A percentile compares a stretch with the other conserved stretches of the same genome.
phyloP scores from a whole-genome alignment of 2,888 invertebrate genomes.

The Nowickia ferox region DNA sequence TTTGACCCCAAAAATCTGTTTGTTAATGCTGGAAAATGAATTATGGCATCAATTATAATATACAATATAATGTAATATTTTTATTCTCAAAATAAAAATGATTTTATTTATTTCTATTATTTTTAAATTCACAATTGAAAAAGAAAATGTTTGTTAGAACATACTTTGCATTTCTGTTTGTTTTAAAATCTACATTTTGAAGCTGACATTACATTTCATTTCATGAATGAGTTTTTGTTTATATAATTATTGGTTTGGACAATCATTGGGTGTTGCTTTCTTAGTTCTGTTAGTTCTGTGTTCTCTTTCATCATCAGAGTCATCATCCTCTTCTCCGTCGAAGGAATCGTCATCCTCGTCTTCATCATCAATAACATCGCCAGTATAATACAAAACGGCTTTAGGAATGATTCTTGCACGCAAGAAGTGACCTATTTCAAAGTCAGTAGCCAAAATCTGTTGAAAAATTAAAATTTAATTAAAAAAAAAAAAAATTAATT shows the following conservation, averaged over 20 bases:
- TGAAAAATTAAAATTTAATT: neutral
- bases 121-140: constrained; percentile 62
- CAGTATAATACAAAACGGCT: constrained; percentile 98
- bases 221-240: constrained; percentile 16
- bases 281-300: constrained; percentile 77
- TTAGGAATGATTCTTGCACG: constrained; percentile 98
- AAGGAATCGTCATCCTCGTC: constrained; percentile 86
- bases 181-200: constrained; percentile 50
- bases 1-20: constrained; percentile 29
- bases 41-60: neutral
- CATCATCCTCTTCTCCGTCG: constrained; percentile 85
- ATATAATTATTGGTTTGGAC: constrained; percentile 88
- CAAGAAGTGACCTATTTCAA: constrained; percentile 99
- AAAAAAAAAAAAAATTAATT: too few relatives aligned
- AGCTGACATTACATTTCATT: constrained; percentile 59
- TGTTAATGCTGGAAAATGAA: constrained; percentile 33
- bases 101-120: constrained; percentile 49
- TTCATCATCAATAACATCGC: constrained; percentile 92
- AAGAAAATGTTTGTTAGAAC: constrained; percentile 38
- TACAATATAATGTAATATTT: neutral
- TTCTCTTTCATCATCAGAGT: constrained; percentile 86
- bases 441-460: constrained; percentile 93
- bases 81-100: constrained; percentile 54
- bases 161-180: constrained; percentile 31
- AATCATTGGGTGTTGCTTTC: constrained; percentile 85